Base-by-base conservation (phyloP, 2,113 vertebrate species). In the Lophura nycthemera region DNA sequence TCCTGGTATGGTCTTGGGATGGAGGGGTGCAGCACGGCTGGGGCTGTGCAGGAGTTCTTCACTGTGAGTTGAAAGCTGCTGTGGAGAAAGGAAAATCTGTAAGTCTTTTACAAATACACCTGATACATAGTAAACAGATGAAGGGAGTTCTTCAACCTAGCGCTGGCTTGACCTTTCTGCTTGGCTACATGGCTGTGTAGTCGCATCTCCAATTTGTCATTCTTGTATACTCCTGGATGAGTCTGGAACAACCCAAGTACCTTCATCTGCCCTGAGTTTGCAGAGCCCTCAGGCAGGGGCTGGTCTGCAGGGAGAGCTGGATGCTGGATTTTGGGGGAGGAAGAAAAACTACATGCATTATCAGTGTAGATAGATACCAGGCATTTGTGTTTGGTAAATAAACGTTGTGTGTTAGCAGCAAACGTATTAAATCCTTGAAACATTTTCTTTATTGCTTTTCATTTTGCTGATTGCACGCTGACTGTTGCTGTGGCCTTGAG, bases 401-500 rank as follows among this genome's bases (percentile, higher is more conserved):
- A 86, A 67, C 61, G 10, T 70, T 80, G 76, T 10, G 47, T 86
- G 47, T 85, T 38, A 76, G 91, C 19, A 92, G 83, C n/a, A 72
- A 36, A 24, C 47, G 81, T 8, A 20, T 92, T 83, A 78, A 88
- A 96, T 47, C 89, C 95, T 91, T 71, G 47, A 95, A 95, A 83
- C 65, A 38, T 87, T 47, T 74, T 91, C 89, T 34, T 88, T 90
- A 96, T 61, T 80, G 93, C 92, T 94, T 95, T 95, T 96, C 57
- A 81, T 89, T 94, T 69, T 86, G 89, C 93, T 94, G 94, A 81
- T 89, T 88, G 95, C 95, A 29, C 92, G 38, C 92, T 88, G 82
- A 78, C 70, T 65, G 79, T 54, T 86, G 85, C 86, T 88, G 84
- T 85, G 52, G 27, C 94, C 38, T 89, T 96, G 89, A 93, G 10